phyloP scores from a whole-genome alignment of 1,140 invertebrate genomes.

The Drosophila subpulchrella region DNA sequence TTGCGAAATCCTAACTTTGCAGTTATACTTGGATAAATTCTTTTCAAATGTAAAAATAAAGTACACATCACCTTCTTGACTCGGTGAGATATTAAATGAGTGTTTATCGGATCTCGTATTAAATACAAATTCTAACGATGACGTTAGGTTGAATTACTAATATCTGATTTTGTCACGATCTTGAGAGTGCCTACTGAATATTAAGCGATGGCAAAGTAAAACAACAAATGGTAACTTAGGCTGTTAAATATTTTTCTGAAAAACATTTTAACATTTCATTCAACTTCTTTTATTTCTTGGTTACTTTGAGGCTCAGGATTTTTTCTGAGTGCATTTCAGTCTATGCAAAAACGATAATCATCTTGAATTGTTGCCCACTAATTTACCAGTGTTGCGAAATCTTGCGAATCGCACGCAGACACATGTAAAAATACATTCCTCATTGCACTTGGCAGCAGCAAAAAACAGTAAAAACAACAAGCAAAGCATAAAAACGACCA shows the following conservation, averaged over 20 bases:
- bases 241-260: too few relatives aligned
- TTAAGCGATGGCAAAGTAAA: neutral
- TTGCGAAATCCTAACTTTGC: neutral
- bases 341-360: conserved; percentile 10
- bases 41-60: conserved; percentile 6
- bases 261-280: too few relatives aligned
- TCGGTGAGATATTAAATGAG: neutral
- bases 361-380: conserved; percentile 31
- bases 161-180: neutral
- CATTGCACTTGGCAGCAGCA: conserved; percentile 61
- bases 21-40: neutral
- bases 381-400: conserved; percentile 66
- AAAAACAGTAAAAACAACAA: conserved; percentile 33
- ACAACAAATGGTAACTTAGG: too few relatives aligned
- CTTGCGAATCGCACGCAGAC: conserved; percentile 12
- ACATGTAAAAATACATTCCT: conserved; percentile 47
- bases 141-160: neutral
- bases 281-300: too few relatives aligned
- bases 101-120: neutral
- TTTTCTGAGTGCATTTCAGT: neutral
- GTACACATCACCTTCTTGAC: conserved; percentile 1
- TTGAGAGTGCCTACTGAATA: neutral
- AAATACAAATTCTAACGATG: conserved; percentile 1
- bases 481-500: conserved; percentile 44
- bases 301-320: neutral